Evolutionary conservation across 2,113 vertebrate genomes (phyloP).

Genomic region (Illadopsis cleaveri): DNA sequence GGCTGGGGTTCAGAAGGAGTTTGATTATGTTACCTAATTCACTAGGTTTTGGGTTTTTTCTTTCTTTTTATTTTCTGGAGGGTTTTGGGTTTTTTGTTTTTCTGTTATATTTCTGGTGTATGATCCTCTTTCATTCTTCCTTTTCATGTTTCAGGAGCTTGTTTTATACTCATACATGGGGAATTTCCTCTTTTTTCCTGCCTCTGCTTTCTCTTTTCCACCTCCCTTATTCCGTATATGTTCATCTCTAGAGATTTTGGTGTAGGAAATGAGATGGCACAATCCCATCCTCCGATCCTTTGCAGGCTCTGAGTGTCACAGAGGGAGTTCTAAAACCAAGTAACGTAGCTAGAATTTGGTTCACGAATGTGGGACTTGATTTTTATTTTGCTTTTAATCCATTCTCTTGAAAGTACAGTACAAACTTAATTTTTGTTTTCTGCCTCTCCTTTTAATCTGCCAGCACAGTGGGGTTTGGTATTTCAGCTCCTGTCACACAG

Average conservation of each 20-base stretch:
- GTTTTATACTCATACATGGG: neutral
- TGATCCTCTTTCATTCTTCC: neutral
- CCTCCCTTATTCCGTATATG: neutral
- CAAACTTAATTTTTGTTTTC: neutral
- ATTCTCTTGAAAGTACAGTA: neutral
- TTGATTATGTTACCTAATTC: neutral
- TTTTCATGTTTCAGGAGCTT: neutral
- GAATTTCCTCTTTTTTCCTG: neutral
- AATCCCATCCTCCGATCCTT: neutral
- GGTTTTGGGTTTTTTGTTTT: neutral
- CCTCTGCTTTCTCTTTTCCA: neutral
- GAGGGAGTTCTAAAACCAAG: neutral
- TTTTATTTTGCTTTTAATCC: neutral
- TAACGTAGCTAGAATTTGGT: neutral
- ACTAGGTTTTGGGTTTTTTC: neutral
- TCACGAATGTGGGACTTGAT: neutral
- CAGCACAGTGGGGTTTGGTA: fast-evolving
- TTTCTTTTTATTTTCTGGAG: neutral
- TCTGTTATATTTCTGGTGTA: neutral
- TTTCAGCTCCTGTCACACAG: neutral
- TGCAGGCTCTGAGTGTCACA: neutral
- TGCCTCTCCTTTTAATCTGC: neutral
- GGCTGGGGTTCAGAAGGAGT: neutral
- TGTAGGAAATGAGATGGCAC: neutral
- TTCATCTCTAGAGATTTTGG: neutral